Base-by-base conservation (phyloP, 2,888 invertebrate species). In the Onchidella celtica region DNA sequence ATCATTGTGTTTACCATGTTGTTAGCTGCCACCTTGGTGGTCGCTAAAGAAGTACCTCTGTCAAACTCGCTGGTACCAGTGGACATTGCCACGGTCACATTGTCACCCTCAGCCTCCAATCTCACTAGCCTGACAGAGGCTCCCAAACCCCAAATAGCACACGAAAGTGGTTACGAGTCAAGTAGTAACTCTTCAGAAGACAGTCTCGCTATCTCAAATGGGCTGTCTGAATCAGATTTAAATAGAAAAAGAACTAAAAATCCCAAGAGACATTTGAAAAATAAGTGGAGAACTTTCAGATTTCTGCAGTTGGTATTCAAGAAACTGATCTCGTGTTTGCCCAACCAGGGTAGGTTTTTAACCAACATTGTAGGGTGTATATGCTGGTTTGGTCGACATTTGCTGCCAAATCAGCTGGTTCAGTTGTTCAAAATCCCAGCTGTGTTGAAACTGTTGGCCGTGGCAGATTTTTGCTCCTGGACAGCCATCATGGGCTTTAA, bases 401-500 rank as follows among this genome's bases (percentile, higher is more conserved):
- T 85, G 27, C 83, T 91, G 77, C 91, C 91, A 2, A 85, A 86
- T 61, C 83, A 88, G 6, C 34, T 92, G 27, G 84, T 88, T 36
- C 82, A 88, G 38, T 80, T 92, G 57, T 86, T 90, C 55, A 85
- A 96, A 92, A 97, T 99, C 96, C 98, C 99, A 0, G 94, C 88
- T 65, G 97, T 97, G 0, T 94, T 99, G 84, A 95, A 96, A 47
- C 95, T 97, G 91, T 95, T 99, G 17, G 98, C 98, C 89, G 92
- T 98, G 81, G 98, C 98, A 34, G 98, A 98, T 94, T 95, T 98
- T 74, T 98, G 98, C 94, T 98, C 97, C 92, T 99, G 98, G 98
- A 98, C 98, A 96, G 97, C 98, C 0, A 97, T 99, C 88, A 98
- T 99, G 86, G 97, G 98, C 92, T 99, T 98, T 92, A 98, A 98